phyloP scores from a whole-genome alignment of 2,797 vertebrate species.

The Enteromius unitaeniatus region DNA sequence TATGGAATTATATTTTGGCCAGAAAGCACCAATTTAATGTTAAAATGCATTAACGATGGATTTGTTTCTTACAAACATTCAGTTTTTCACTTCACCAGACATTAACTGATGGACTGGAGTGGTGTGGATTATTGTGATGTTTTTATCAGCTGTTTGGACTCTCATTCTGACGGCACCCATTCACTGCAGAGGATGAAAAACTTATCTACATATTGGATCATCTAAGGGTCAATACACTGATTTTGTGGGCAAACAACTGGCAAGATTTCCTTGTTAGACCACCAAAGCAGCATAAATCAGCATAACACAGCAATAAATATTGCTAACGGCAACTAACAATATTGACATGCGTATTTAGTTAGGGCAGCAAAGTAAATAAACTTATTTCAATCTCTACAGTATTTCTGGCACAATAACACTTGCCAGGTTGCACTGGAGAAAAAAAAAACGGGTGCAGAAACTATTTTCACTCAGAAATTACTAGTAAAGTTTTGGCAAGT shows the following conservation, averaged over 20 bases:
- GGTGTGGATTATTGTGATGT: neutral
- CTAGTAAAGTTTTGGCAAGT: neutral
- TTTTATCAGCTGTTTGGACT: neutral
- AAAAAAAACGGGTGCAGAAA: neutral
- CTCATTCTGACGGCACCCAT: neutral
- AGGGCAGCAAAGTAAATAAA: too few relatives aligned
- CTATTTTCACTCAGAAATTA: neutral
- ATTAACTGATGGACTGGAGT: neutral
- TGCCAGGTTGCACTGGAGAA: neutral
- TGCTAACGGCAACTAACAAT: too few relatives aligned
- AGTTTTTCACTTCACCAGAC: neutral
- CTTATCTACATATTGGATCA: neutral
- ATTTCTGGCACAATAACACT: neutral
- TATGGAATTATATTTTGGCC: neutral
- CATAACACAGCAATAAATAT: too few relatives aligned
- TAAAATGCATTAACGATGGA: neutral
- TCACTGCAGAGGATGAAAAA: neutral
- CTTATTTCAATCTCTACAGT: too few relatives aligned
- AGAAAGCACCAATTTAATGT: neutral
- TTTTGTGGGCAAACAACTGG: neutral
- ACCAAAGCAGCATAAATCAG: neutral
- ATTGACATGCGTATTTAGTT: too few relatives aligned
- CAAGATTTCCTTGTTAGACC: neutral
- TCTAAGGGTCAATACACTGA: neutral
- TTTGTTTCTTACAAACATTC: neutral